Evolutionary conservation across 2,888 invertebrate species (phyloP), one percentile per base, ranked within the genome.

Genomic region (Megamerina dolium): DNA sequence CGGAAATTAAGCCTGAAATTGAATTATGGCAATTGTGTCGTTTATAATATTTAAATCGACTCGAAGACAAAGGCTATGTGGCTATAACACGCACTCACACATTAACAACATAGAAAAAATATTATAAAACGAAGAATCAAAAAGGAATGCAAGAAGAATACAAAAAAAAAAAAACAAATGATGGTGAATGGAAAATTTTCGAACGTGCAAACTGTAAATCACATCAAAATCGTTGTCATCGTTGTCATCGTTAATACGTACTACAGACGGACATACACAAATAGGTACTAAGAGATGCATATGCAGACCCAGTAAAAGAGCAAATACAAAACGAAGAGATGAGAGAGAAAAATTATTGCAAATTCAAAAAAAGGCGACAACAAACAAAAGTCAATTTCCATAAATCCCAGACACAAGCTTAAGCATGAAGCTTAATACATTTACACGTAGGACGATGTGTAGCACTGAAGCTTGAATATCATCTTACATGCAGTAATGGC

Each of bases 1-100:
- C 62, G 62, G 62, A 60, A 62, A 62, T 60, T 60, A 60, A 62
- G 56, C 55, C 52, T 56, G 59, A 62, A 62, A 62, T 59, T 62
- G 62, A 60, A 58, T 60, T 60, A 62, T 60, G 62, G 53, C 57
- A 57, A 57, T 56, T 59, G 59, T n/a, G n/a, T n/a, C n/a, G n/a
- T n/a, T n/a, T n/a, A n/a, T n/a, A n/a, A n/a, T n/a, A n/a, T n/a
- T n/a, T n/a, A n/a, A n/a, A n/a, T n/a, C n/a, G n/a, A n/a, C n/a
- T n/a, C n/a, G n/a, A n/a, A n/a, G n/a, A n/a, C n/a, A n/a, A 3
- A 3, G 27, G 13, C 3, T 4, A 27, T 27, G 3, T n/a, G 10
- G 10, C 3, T 27, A n/a, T 27, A n/a, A 6, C 26, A 6, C 26
- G 26, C 26, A 23, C 10, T 23, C 10, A 27, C 3, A 27, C 5